Evolutionary conservation across 2,888 invertebrate species (phyloP), one percentile per base, ranked within the genome.

Genomic region (Steinernema scapterisci): DNA sequence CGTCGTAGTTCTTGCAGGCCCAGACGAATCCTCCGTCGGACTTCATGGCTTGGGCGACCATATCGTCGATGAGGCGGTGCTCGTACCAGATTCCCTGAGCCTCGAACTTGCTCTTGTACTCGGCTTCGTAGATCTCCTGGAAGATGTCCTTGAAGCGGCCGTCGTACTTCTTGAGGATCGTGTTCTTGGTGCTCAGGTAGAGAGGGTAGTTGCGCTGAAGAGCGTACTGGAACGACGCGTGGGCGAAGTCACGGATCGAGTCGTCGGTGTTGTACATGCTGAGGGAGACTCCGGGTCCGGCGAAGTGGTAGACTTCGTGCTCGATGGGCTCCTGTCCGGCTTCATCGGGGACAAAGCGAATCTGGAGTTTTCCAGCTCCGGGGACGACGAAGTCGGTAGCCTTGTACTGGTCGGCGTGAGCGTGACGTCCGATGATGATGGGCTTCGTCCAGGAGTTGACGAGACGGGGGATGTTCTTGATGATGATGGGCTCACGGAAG

Each of bases 1-100:
- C 97, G 87, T 99, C 97, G 88, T 99, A 99, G 89, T 99, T 99
- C 89, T 99, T 99, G 89, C 97, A 99, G 9, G 97, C 96, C 97
- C 97, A 99, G 0, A 99, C 96, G 89, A 97, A 99, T 52, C 97
- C 97, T 81, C 99, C 99, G 23, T 81, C 74, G 51, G 75, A 75
- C 44, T 81, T 79, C 81, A 79, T 74, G 23, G 76, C 81, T 77
- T 79, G 79, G 44, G 79, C 80, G 11, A 80, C 80, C 97, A 97
- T 97, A 87, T 99, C 97, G 88, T 99, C 97, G 87, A 99, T 99
- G 73, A 99, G 90, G 77, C 97, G 92, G 89, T 99, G 97, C 89
- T 99, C 97, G 88, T 99, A 99, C 95, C 96, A 97, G 84, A 97
- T 93, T 3, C 92, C 92, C 78, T 92, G 92, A 0, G 92, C 92